A percentile compares a stretch with the other conserved stretches of the same genome.
Conservation (phyloP, 1,140 invertebrate genomes). For the Calephelis virginiensis region DNA sequence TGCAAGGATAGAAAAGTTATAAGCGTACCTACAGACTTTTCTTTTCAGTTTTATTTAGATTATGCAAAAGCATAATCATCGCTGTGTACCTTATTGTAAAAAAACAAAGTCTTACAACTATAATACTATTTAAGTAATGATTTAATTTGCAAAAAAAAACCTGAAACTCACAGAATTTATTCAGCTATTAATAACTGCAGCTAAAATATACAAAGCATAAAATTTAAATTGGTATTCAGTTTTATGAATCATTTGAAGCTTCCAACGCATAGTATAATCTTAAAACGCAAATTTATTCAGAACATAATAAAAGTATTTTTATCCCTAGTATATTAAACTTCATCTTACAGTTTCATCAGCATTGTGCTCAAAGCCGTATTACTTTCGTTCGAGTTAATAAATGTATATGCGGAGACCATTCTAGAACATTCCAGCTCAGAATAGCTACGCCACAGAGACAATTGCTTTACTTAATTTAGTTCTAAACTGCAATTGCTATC, state of each 20-base stretch:
- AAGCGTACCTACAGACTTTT: too few relatives aligned
- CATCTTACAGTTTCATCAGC: slow-evolving; percentile 23
- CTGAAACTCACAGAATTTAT: too few relatives aligned
- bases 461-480: slow-evolving; percentile 49
- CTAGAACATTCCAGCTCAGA: slow-evolving; percentile 20
- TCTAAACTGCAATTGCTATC: slow-evolving; percentile 43
- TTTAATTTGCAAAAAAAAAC: too few relatives aligned
- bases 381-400: slow-evolving; percentile 17
- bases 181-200: background rate
- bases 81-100: too few relatives aligned
- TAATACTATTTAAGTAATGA: too few relatives aligned
- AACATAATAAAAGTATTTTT: slow-evolving; percentile 20
- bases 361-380: slow-evolving; percentile 16
- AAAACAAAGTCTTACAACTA: too few relatives aligned
- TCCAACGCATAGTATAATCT: background rate
- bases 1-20: too few relatives aligned
- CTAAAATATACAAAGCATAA: background rate
- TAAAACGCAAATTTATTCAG: slow-evolving; percentile 11
- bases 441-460: slow-evolving; percentile 30
- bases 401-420: slow-evolving; percentile 11
- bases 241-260: background rate
- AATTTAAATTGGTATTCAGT: slow-evolving; percentile 5
- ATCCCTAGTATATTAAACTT: slow-evolving; percentile 13
- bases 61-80: too few relatives aligned
- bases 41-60: too few relatives aligned